phyloP scores from a whole-genome alignment of 2,888 invertebrate genomes.

The Torymus auratus region DNA sequence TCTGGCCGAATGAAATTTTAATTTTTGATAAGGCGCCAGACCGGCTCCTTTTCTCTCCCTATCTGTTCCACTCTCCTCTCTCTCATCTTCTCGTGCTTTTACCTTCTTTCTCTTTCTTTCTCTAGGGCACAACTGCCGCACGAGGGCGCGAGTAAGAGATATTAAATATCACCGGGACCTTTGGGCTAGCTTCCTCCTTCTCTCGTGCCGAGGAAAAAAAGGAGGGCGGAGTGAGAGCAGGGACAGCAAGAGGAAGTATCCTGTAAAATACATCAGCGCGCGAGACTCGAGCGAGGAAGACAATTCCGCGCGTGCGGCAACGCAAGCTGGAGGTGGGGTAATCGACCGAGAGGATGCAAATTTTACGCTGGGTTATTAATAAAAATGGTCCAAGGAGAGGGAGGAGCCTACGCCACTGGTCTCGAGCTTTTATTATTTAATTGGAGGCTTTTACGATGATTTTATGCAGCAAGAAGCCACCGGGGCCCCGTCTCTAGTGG shows the following conservation, averaged over 20 bases:
- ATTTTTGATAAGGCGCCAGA: conserved; percentile 72
- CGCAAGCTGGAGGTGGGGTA: background rate
- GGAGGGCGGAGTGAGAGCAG: conserved; percentile 2
- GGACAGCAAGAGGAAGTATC: conserved; percentile 22
- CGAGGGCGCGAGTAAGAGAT: conserved; percentile 61
- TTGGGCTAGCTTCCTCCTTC: background rate
- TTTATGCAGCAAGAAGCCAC: conserved; percentile 24
- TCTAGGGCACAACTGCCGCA: conserved; percentile 56
- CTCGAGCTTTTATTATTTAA: conserved; percentile 27
- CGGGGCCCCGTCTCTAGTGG: background rate
- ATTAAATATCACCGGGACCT: conserved; percentile 64
- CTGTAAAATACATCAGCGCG: conserved; percentile 47
- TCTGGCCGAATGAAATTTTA: conserved; percentile 74
- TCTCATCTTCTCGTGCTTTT: conserved; percentile 1
- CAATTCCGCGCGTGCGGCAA: background rate
- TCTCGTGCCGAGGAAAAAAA: background rate
- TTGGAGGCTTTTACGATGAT: conserved; percentile 44
- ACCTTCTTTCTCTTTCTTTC: conserved; percentile 26
- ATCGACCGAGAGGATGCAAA: conserved; percentile 38
- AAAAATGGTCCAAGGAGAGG: conserved; percentile 30
- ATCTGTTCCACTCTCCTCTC: conserved; percentile 34
- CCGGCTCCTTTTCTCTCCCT: conserved; percentile 49
- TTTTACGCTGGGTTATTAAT: conserved; percentile 48
- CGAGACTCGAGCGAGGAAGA: background rate
- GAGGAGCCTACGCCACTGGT: background rate